Percentiles rank a stretch among this genome's conserved stretches.
Evolutionary conservation across 2,888 invertebrate genomes (phyloP).

Genomic region (Stenodema calcarata): DNA sequence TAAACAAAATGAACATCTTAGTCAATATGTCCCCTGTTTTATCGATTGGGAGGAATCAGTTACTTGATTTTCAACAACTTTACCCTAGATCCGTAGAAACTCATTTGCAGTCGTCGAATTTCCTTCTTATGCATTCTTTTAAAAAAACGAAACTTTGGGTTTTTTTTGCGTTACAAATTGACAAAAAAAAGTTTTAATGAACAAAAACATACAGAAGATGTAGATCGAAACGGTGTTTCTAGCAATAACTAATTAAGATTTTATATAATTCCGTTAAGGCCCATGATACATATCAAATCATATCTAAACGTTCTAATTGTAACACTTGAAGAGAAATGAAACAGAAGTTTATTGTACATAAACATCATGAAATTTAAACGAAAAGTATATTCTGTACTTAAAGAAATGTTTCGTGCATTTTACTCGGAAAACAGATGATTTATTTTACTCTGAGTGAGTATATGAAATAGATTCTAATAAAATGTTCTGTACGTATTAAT

Average conservation of each 20-base stretch:
- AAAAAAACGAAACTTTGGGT: too few species aligned
- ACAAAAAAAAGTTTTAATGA: not conserved
- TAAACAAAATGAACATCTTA: constrained; percentile 25
- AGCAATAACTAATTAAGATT: constrained; percentile 51
- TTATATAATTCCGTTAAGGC: constrained; percentile 42
- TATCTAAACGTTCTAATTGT: constrained; percentile 47
- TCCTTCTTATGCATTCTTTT: not conserved
- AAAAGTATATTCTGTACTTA: constrained; percentile 1
- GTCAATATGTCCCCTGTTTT: constrained; percentile 40
- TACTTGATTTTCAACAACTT: not conserved
- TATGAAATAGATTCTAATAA: not conserved
- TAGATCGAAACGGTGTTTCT: constrained; percentile 43
- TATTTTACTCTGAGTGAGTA: not conserved
- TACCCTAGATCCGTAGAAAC: not conserved
- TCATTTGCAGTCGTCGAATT: not conserved
- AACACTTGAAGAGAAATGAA: constrained; percentile 9
- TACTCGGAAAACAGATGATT: not conserved
- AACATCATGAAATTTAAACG: not conserved
- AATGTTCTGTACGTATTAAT: not conserved
- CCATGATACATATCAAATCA: constrained; percentile 54
- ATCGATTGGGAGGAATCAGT: constrained; percentile 48
- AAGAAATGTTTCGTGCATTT: not conserved
- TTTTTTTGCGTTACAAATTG: too few species aligned
- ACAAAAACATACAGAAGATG: not conserved
- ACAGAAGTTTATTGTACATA: constrained; percentile 31